A percentile compares a stretch with the other conserved stretches of the same genome.
Evolutionary conservation across 2,888 invertebrate species (phyloP).

Genomic region (Hofmannophila pseudospretella): DNA sequence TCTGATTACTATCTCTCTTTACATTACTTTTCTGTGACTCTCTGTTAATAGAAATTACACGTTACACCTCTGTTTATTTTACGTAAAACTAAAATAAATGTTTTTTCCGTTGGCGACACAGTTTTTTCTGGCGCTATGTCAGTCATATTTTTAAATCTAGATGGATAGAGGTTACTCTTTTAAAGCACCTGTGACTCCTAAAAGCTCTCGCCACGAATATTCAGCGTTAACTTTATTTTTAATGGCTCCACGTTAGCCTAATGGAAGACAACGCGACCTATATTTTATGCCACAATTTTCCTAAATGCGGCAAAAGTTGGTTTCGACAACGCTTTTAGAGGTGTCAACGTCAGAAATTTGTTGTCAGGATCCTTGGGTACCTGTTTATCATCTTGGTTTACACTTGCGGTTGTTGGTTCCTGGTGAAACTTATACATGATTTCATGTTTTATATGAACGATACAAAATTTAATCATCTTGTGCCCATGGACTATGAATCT

Average conservation of each 20-base stretch:
- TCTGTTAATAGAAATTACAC: too few relatives aligned
- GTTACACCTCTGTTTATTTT: too few relatives aligned
- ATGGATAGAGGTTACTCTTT: conserved; percentile 46
- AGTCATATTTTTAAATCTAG: conserved; percentile 61
- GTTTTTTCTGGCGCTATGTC: conserved; percentile 22
- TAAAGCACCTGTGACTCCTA: conserved; percentile 72
- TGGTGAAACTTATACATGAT: too few relatives aligned
- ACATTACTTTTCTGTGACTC: too few relatives aligned
- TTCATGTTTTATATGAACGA: too few relatives aligned
- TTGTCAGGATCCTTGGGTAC: neutral
- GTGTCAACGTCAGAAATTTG: conserved; percentile 37
- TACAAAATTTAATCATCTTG: too few relatives aligned
- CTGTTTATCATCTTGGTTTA: neutral
- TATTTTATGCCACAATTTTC: conserved; percentile 67
- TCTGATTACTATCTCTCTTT: too few relatives aligned
- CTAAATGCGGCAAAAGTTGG: conserved; percentile 59
- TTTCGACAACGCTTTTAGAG: conserved; percentile 61
- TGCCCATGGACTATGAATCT: too few relatives aligned
- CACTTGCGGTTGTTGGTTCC: too few relatives aligned
- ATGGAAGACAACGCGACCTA: conserved; percentile 69
- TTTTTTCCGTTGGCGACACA: neutral
- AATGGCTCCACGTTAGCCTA: conserved; percentile 64
- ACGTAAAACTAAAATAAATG: too few relatives aligned
- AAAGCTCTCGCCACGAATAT: conserved; percentile 62
- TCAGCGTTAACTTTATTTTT: conserved; percentile 65